Evolutionary conservation across 2,113 vertebrate genomes (phyloP).

Genomic region (Dicrurus megarhynchus): DNA sequence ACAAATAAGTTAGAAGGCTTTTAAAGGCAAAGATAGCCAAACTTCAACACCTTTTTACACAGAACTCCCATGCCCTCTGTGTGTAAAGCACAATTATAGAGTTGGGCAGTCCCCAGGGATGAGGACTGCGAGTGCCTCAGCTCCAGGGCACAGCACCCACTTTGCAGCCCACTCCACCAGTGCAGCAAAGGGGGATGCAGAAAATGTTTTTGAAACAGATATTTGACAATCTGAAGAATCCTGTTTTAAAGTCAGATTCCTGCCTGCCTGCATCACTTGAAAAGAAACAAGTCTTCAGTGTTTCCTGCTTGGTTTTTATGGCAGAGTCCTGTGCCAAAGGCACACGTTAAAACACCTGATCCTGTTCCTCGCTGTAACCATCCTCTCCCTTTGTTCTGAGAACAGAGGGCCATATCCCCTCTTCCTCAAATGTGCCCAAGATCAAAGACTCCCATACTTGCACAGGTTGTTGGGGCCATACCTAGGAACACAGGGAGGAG

Average conservation of each 20-base stretch:
- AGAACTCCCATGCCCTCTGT: no score
- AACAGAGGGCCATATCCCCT: neutral
- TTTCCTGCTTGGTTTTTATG: neutral
- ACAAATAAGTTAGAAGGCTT: neutral
- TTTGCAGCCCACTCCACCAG: neutral
- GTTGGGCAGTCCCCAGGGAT: rapidly evolving
- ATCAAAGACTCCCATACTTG: neutral
- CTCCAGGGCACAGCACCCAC: neutral
- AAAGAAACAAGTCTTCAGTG: neutral
- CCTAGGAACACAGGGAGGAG: neutral
- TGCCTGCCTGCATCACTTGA: neutral
- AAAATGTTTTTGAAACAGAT: neutral
- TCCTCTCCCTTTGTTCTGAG: neutral
- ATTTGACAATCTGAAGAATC: neutral
- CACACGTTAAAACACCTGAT: rapidly evolving
- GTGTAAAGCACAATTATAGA: neutral
- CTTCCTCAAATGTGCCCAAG: neutral
- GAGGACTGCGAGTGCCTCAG: neutral
- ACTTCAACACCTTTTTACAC: neutral
- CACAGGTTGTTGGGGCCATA: neutral
- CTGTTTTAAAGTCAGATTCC: neutral
- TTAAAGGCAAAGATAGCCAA: neutral
- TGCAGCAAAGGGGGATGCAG: neutral
- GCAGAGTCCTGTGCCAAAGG: neutral
- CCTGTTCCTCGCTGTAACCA: neutral